Base-by-base conservation (phyloP, 2,113 vertebrate genomes). In the Larimichthys polyactis region DNA sequence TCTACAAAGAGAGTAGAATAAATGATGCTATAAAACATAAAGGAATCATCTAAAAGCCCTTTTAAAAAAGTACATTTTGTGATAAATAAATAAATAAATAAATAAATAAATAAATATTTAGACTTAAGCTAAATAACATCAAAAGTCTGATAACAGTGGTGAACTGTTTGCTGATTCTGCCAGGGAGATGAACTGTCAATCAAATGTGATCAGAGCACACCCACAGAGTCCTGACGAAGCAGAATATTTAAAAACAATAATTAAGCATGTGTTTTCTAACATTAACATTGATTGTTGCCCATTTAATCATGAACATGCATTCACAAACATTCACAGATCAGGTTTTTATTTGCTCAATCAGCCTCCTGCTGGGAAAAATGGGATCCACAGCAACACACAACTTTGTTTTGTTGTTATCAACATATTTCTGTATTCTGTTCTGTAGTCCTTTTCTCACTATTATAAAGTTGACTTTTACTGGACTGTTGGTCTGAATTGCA, bases 161-260 rank as follows among this genome's bases (percentile, higher is more conserved):
- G 29, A 32, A 40, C 11, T 40, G 32, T 63, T 63, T 63, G 32
- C 60, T n/a, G 12, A 20, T 40, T 17, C 40, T 52, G 5, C 72
- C 48, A 43, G 11, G 22, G 36, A 29, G 22, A 67, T 11, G 1
- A 24, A 12, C 63, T 55, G 22, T 46, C 73, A 44, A 46, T 75
- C 51, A 75, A 63, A 43, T 65, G 48, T 65, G 60, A 51, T 63
- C 14, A 64, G 15, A 44, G 51, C n/a, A 16, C 32, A 46, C 17
- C 62, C 15, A 14, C 32, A 55, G 24, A 57, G 63, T 20, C 48
- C 32, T 27, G 32, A 75, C 54, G 59, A 64, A 24, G 46, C 29
- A 24, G 16, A 54, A 65, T 27, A 16, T 24, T 16, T 68, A 58
- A 66, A 66, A 66, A n/a, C 9, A 36, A 40, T 24, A 68, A 51